Conservation (phyloP, 2,797 vertebrate species). For the Holocentrus rufus region DNA sequence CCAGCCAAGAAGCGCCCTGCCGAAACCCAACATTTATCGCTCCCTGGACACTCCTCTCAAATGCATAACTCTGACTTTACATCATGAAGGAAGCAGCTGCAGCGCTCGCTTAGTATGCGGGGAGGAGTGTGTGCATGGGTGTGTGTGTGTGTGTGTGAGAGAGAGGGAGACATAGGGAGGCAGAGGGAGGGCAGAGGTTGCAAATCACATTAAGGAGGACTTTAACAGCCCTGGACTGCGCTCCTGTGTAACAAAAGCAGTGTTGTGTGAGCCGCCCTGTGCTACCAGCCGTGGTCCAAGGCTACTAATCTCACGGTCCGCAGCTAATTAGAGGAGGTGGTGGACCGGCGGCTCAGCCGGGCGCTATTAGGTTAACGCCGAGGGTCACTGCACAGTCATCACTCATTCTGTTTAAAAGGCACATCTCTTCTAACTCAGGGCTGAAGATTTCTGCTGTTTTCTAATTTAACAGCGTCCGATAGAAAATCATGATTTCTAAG, state of each 20-base stretch:
- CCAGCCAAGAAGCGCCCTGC: constrained; percentile 62
- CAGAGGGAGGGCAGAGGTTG: constrained; percentile 56
- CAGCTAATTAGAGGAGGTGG: constrained; percentile 66
- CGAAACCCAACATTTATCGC: constrained; percentile 68
- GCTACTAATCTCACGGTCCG: constrained; percentile 61
- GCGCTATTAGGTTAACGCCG: constrained; percentile 15
- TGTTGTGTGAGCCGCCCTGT: constrained; percentile 41
- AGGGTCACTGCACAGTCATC: constrained; percentile 46
- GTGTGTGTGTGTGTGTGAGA: constrained; percentile 5
- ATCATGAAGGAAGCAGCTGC: constrained; percentile 85
- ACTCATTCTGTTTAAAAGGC: constrained; percentile 14
- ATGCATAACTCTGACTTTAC: constrained; percentile 79
- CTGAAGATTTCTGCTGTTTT: neutral
- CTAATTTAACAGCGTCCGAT: no score
- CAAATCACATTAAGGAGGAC: constrained; percentile 68
- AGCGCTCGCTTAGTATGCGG: constrained; percentile 53
- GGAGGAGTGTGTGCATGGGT: constrained; percentile 47
- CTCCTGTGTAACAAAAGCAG: constrained; percentile 68
- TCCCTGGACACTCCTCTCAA: constrained; percentile 57
- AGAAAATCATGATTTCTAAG: no score
- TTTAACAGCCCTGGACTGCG: constrained; percentile 58
- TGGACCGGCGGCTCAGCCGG: constrained; percentile 32
- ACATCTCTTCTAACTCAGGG: neutral
- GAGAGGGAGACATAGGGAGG: constrained; percentile 26
- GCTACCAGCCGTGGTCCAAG: constrained; percentile 39